Conservation (phyloP, 2,888 invertebrate genomes). For the Ormia ochracea region DNA sequence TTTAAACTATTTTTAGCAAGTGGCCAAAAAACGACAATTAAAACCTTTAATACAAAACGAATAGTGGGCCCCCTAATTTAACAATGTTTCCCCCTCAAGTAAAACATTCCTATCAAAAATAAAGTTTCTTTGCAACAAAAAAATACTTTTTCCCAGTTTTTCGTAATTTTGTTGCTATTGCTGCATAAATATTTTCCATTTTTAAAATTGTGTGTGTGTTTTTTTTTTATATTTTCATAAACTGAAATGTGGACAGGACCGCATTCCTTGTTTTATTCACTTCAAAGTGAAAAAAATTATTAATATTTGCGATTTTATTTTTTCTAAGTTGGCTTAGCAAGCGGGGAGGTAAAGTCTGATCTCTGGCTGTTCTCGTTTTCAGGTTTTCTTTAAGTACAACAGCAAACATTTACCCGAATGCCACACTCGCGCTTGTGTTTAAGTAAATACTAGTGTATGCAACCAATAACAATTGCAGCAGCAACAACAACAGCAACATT, state of each 20-base stretch:
- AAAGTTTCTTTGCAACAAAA: constrained; percentile 17
- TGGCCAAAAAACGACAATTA: no score
- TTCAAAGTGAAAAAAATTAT: constrained; percentile 37
- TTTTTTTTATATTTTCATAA: neutral
- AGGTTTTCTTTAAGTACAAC: constrained; percentile 43
- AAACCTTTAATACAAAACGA: no score
- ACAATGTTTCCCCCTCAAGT: neutral
- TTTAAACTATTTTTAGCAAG: no score
- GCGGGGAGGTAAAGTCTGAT: neutral
- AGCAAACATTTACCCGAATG: constrained; percentile 14
- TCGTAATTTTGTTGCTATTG: constrained; percentile 15
- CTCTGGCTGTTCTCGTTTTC: constrained; percentile 55
- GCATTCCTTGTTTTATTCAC: constrained; percentile 53
- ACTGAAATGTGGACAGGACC: constrained; percentile 56
- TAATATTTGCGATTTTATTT: constrained; percentile 56
- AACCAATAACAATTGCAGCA: neutral
- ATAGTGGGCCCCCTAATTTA: neutral
- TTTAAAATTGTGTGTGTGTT: no score
- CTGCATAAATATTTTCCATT: constrained; percentile 14
- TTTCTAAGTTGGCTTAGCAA: constrained; percentile 1
- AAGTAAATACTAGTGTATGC: neutral
- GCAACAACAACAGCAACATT: neutral
- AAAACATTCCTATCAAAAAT: constrained; percentile 8
- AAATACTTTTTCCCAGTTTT: constrained; percentile 13
- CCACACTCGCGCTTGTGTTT: constrained; percentile 29